Evolutionary conservation across 2,113 vertebrate genomes (phyloP).

Genomic region (Esox niger): DNA sequence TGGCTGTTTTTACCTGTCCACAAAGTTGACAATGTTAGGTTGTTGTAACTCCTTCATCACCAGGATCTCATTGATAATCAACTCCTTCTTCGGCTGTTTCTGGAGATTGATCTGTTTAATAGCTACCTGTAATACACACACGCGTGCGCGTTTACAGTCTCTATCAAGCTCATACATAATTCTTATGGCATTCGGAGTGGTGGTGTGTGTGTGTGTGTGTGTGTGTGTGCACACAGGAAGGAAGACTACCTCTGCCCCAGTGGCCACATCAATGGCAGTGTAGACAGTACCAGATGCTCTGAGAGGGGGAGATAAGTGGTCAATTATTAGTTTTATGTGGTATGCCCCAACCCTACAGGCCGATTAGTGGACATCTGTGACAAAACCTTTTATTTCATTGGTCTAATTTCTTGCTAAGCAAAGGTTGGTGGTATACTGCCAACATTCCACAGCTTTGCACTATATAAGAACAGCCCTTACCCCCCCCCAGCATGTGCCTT

Average conservation of each 20-base stretch:
- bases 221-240: not conserved
- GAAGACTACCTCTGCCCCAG: constrained; percentile 86
- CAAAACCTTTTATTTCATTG: too few species aligned
- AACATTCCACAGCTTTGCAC: too few species aligned
- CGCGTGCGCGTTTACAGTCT: too few species aligned
- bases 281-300: constrained; percentile 97
- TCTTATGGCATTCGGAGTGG: too few species aligned
- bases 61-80: constrained; percentile 97
- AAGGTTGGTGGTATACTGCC: too few species aligned
- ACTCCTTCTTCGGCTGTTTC: constrained; percentile 97
- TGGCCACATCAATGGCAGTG: constrained; percentile 93
- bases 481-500: too few species aligned
- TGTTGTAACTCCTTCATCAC: constrained; percentile 99
- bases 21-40: constrained; percentile 96
- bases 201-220: not conserved
- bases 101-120: constrained; percentile 99
- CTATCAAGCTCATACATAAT: too few species aligned
- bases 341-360: too few species aligned
- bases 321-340: too few species aligned
- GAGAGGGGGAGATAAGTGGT: constrained; percentile 27
- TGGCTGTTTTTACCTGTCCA: constrained; percentile 85
- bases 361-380: too few species aligned
- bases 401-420: too few species aligned
- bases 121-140: constrained; percentile 80
- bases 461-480: too few species aligned